Evolutionary conservation across 1,140 invertebrate genomes (phyloP).

Genomic region (Meteorus sp.): DNA sequence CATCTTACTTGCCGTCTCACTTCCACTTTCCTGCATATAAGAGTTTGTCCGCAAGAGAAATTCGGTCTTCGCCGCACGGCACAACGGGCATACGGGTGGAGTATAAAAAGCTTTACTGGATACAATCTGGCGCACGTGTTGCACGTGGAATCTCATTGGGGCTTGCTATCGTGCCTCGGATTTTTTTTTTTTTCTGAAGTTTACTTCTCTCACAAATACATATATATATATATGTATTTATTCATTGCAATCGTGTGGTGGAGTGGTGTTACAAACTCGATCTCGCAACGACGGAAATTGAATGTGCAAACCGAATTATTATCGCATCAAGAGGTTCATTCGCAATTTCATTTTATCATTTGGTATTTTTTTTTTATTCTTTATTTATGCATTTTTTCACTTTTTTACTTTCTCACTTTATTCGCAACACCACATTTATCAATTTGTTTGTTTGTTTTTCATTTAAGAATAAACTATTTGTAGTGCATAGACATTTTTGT

Average conservation of each 20-base stretch:
- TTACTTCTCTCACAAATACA: constrained; percentile 1
- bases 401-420: no score
- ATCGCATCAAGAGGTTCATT: neutral
- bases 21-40: no score
- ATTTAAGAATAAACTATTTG: no score
- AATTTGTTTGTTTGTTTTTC: no score
- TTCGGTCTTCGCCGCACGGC: neutral
- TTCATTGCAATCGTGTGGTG: neutral
- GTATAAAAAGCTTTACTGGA: constrained; percentile 31
- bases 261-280: neutral
- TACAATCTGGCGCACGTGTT: constrained; percentile 32
- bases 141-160: constrained; percentile 28
- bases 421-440: no score
- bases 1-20: no score
- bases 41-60: neutral
- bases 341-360: neutral
- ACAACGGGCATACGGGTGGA: constrained; percentile 9
- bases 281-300: constrained; percentile 10
- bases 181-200: neutral
- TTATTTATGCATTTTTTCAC: neutral
- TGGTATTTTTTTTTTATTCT: neutral
- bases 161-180: constrained; percentile 14
- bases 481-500: neutral
- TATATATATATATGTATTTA: no score
- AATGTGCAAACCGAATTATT: constrained; percentile 12